Percentiles rank a stretch among this genome's conserved stretches.
Conservation (phyloP, 2,113 vertebrate genomes). For the Thamnophis sirtalis region DNA sequence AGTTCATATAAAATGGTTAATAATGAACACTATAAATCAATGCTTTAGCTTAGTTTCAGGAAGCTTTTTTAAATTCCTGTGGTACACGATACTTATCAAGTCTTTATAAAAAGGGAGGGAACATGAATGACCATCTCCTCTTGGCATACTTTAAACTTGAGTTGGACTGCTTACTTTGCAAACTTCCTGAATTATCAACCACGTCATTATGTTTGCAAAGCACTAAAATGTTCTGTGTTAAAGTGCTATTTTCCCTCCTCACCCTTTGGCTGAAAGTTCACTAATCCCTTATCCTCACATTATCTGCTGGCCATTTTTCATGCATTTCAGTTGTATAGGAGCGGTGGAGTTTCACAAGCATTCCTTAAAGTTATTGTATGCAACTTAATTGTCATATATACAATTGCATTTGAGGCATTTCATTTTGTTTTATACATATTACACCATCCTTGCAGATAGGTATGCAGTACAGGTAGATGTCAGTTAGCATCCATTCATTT, state of each 20-base stretch:
- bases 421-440: not conserved
- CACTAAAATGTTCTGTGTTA: not conserved
- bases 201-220: not conserved
- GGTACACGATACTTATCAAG: not conserved
- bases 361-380: not conserved
- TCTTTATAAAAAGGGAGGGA: not conserved
- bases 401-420: not conserved
- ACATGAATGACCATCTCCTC: not conserved
- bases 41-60: not conserved
- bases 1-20: not conserved
- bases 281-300: not conserved
- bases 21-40: not conserved
- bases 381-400: not conserved
- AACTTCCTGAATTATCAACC: not conserved
- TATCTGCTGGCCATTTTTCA: not conserved
- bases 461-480: not conserved
- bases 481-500: not conserved
- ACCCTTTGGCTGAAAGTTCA: not conserved
- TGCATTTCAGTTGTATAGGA: not conserved
- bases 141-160: not conserved
- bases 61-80: not conserved
- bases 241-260: not conserved
- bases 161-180: not conserved
- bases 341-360: not conserved
- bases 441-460: not conserved